phyloP scores from a whole-genome alignment of 1,140 invertebrate species.

The Grapholita molesta region DNA sequence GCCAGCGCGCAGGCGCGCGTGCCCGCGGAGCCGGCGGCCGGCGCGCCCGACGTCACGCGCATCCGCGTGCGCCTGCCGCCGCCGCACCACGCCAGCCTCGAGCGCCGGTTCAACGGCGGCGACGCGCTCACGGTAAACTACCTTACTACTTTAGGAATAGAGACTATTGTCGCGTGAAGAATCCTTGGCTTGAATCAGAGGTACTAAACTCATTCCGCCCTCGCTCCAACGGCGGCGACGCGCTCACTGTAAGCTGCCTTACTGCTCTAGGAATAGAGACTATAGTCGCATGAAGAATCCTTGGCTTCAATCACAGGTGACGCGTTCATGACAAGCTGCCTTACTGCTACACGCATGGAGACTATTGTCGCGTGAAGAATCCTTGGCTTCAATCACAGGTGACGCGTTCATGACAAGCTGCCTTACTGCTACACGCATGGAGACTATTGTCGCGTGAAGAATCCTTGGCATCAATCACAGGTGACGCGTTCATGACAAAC shows the following conservation, averaged over 20 bases:
- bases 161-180: neutral
- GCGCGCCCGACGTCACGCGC: conserved; percentile 78
- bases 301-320: conserved; percentile 81
- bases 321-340: conserved; percentile 78
- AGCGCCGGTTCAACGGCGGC: conserved; percentile 84
- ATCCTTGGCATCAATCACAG: conserved; percentile 79
- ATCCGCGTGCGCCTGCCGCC: conserved; percentile 88
- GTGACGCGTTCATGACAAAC: conserved; percentile 81
- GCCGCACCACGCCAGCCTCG: conserved; percentile 85
- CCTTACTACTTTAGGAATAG: neutral
- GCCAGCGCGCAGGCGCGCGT: conserved; percentile 80
- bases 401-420: conserved; percentile 81
- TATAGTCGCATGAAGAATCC: too few species aligned
- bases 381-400: conserved; percentile 79
- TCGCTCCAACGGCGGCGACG: conserved; percentile 84
- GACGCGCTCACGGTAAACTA: conserved; percentile 81
- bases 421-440: too few species aligned
- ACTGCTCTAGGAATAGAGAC: too few species aligned
- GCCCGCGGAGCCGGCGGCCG: conserved; percentile 79
- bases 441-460: too few species aligned
- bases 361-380: too few species aligned
- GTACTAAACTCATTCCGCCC: too few species aligned
- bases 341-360: too few species aligned
- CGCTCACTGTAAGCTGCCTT: conserved; percentile 78
- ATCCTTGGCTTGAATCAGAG: neutral